Evolutionary conservation across 1,140 invertebrate genomes (phyloP).

Genomic region (Meloidogyne chitwoodi): DNA sequence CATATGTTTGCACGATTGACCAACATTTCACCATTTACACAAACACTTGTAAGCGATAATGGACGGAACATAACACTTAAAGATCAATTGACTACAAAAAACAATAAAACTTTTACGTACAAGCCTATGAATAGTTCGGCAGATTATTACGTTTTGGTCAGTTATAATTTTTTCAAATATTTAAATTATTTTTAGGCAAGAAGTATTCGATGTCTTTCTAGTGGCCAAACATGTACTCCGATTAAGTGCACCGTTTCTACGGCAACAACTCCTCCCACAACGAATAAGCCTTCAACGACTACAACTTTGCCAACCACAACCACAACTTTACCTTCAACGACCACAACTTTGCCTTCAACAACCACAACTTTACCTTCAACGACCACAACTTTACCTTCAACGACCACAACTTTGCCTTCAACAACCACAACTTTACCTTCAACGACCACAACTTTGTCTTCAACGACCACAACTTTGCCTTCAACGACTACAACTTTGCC

Average conservation of each 20-base stretch:
- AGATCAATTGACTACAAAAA: background rate
- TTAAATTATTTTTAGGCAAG: background rate
- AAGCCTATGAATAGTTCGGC: background rate
- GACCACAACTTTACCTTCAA: background rate
- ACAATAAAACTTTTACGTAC: background rate
- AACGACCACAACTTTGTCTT: background rate
- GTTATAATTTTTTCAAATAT: background rate
- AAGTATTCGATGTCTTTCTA: background rate
- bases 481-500: background rate
- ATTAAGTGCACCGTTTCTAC: background rate
- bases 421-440: background rate
- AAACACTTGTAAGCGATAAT: background rate
- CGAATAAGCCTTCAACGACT: background rate
- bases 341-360: background rate
- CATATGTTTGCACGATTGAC: background rate
- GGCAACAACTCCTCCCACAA: background rate
- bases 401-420: background rate
- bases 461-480: background rate
- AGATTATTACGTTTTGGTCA: background rate
- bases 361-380: background rate
- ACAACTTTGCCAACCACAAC: background rate
- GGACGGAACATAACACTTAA: background rate
- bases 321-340: background rate
- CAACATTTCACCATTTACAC: background rate
- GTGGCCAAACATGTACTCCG: background rate